phyloP scores from a whole-genome alignment of 2,888 invertebrate species.

The Trileptium ribeirensis region DNA sequence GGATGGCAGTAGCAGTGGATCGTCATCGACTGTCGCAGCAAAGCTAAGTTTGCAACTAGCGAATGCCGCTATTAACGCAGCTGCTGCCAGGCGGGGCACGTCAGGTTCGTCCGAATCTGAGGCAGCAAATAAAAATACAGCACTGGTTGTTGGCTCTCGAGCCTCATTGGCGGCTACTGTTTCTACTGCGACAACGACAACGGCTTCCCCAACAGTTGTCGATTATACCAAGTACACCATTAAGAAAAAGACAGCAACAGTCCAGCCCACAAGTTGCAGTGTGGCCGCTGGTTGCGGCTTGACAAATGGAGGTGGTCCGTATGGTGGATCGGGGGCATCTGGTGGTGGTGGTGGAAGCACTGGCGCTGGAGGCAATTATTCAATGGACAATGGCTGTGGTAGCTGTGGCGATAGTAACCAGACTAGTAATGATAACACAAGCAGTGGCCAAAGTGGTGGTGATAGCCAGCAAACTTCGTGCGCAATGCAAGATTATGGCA shows the following conservation, averaged over 20 bases:
- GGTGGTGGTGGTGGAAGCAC: slow-evolving; percentile 3
- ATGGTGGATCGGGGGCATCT: background rate
- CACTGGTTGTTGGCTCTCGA: background rate
- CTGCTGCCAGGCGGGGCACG: background rate
- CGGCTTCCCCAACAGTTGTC: slow-evolving; percentile 30
- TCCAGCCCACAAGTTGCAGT: background rate
- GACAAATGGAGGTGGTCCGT: background rate
- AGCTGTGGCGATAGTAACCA: no score
- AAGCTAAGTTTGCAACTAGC: background rate
- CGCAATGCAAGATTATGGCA: no score
- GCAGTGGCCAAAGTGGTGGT: background rate
- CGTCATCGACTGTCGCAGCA: background rate
- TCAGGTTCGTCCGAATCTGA: no score
- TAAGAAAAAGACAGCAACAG: slow-evolving; percentile 43
- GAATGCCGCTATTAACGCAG: background rate
- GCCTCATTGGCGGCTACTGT: background rate
- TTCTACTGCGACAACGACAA: slow-evolving; percentile 16
- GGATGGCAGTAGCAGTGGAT: background rate
- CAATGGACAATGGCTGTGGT: background rate
- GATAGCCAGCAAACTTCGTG: no score
- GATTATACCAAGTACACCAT: slow-evolving; percentile 52
- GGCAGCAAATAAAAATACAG: no score
- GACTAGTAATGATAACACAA: no score
- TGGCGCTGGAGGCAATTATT: background rate
- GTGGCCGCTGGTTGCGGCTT: background rate